Evolutionary conservation across 2,113 vertebrate genomes (phyloP).

Genomic region (cat (Felis catus)): F.catus_Fca126_mat1.0 CM031414.1:121973501-121974000

Average conservation of each 20-base stretch:
- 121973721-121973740: background rate
- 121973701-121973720: background rate
- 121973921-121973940: too few species aligned
- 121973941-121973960: rapidly evolving
- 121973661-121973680: rapidly evolving
- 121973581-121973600: too few species aligned
- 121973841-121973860: too few species aligned
- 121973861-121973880: too few species aligned
- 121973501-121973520: background rate
- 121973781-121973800: too few species aligned
- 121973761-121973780: too few species aligned
- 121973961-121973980: too few species aligned
- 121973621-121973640: background rate
- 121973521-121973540: background rate
- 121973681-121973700: background rate
- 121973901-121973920: too few species aligned
- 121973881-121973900: rapidly evolving
- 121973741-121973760: constrained; percentile 71
- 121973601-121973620: background rate
- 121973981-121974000: rapidly evolving
- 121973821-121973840: too few species aligned
- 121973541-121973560: background rate
- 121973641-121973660: background rate
- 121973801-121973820: too few species aligned
- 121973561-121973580: background rate